Evolutionary conservation across 2,113 vertebrate genomes (phyloP), one percentile per base, ranked within the genome.

Genomic region (Peromyscus leucopus): DNA sequence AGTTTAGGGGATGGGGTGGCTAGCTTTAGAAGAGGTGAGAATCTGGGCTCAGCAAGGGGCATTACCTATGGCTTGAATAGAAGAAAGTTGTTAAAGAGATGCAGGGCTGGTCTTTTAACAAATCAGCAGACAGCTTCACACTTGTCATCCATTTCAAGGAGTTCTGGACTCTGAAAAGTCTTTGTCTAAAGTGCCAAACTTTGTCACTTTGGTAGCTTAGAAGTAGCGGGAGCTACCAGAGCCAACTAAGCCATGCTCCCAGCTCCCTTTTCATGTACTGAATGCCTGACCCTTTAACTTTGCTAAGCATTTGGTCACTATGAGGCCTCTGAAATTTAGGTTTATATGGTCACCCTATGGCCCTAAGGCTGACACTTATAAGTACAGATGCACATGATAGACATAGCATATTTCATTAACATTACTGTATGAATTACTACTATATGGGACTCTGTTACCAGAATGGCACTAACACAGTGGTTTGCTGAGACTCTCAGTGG

Each of bases 11-110:
- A 31, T 84, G 7, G 12, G 10, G 9, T 67, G 10, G 17, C 46
- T 22, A 74, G 4, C 48, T 63, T 78, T 21, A 75, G 48, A 76
- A 12, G 1, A 9, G 61, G 6, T 2, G 36, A 12, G 57, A 46
- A 24, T 87, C 55, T 39, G 11, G 0, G 42, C 4, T 59, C 2
- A 24, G 31, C 9, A 2, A 0, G 39, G n/a, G 33, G 2, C 5
- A 72, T 1, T 71, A 11, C 2, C 15, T 69, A 8, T 31, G 21
- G 33, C 24, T 67, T 36, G 16, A 80, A 46, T 2, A 11, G 31
- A 90, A 12, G 0, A 57, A 2, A 59, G 2, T 5, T 39, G 6
- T 42, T 75, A 61, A 90, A 48, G 26, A 82, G 5, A 51, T 31
- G 7, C 5, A 48, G 11, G 5, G 2, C 2, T 8, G 1, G 31